Evolutionary conservation across 2,113 vertebrate species (phyloP).

Genomic region (Oncorhynchus tshawytscha): DNA sequence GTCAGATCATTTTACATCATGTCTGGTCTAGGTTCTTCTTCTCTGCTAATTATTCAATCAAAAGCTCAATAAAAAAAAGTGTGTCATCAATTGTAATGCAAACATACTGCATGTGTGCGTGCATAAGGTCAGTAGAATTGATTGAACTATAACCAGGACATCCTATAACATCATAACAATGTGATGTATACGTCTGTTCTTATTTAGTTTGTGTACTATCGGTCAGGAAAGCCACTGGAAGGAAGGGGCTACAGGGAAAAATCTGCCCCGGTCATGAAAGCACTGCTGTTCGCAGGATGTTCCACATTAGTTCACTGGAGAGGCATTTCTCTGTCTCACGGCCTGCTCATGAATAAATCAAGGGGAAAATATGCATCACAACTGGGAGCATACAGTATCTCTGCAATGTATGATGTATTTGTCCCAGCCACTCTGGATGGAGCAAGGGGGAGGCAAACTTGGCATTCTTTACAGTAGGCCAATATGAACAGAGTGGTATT

Average conservation of each 20-base stretch:
- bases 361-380: slow-evolving; percentile 45
- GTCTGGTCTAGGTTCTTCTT: too few species aligned
- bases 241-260: slow-evolving; percentile 23
- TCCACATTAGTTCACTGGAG: slow-evolving; percentile 46
- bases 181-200: too few species aligned
- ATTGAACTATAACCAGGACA: too few species aligned
- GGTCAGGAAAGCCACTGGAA: slow-evolving; percentile 40
- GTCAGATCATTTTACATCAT: neutral
- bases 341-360: slow-evolving; percentile 46
- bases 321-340: slow-evolving; percentile 47
- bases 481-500: slow-evolving; percentile 46
- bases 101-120: neutral
- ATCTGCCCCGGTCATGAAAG: slow-evolving; percentile 23
- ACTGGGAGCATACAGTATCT: slow-evolving; percentile 19
- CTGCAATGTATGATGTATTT: slow-evolving; percentile 40
- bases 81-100: neutral
- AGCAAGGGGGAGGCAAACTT: slow-evolving; percentile 19
- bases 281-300: slow-evolving; percentile 47
- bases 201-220: neutral
- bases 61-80: too few species aligned
- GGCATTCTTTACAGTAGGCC: slow-evolving; percentile 16
- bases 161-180: too few species aligned
- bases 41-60: too few species aligned
- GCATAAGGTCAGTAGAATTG: too few species aligned
- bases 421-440: slow-evolving; percentile 10